These are phyloP conservation scores for Acrocephalus kingi DNA, from an alignment of 2,113 vertebrate species.

Conservation along the genomic window DNA sequence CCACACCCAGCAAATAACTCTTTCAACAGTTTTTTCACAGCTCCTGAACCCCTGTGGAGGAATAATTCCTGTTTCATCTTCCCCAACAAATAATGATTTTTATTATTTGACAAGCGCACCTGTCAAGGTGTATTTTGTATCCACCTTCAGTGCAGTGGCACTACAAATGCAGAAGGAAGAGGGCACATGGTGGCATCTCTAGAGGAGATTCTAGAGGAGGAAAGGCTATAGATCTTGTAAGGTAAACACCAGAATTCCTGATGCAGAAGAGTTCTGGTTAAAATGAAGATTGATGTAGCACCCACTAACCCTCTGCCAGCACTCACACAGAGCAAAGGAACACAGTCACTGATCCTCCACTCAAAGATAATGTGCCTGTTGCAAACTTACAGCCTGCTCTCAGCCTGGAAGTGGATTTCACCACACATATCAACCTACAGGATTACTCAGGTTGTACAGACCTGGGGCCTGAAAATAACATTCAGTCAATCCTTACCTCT, in stretches of 20 bases:
- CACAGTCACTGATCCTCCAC: background rate
- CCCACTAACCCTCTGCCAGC: background rate
- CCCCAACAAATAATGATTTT: background rate
- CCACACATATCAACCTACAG: background rate
- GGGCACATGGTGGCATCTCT: background rate
- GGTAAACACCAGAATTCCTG: background rate
- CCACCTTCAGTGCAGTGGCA: background rate
- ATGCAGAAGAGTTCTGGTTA: background rate
- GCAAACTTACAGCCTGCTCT: background rate
- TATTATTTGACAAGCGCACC: background rate
- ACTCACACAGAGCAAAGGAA: background rate
- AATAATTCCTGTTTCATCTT: background rate
- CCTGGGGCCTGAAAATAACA: background rate
- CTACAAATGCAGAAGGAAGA: background rate
- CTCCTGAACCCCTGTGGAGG: background rate
- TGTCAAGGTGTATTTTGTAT: background rate
- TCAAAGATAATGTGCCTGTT: accelerated
- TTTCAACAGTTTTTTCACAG: background rate
- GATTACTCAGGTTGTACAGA: background rate
- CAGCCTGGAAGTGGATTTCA: background rate
- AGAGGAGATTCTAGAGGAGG: background rate
- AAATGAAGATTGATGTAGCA: background rate
- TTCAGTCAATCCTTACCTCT: background rate
- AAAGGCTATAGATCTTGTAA: background rate
- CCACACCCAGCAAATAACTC: background rate